Evolutionary conservation across 2,888 invertebrate genomes (phyloP), one percentile per base, ranked within the genome.

Genomic region (Xiphydria camelus): DNA sequence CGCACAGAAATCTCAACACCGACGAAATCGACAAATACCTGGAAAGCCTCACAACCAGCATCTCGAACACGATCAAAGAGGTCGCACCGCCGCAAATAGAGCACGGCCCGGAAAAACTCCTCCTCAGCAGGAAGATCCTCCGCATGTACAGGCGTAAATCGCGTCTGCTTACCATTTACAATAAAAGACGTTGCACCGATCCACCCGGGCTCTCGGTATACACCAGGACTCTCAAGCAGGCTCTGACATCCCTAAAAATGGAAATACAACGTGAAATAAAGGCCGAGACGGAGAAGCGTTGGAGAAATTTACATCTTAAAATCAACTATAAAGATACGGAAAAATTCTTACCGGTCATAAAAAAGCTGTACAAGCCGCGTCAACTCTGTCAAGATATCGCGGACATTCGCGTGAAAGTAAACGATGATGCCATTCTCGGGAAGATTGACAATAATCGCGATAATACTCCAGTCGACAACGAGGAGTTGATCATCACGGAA

Each of bases 291-390:
- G n/a, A n/a, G n/a, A n/a, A n/a, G n/a, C n/a, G n/a, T n/a, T n/a
- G n/a, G n/a, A n/a, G n/a, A n/a, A n/a, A n/a, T n/a, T n/a, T n/a
- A n/a, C n/a, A n/a, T n/a, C n/a, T n/a, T n/a, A 41, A 18, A 4
- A 46, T 46, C 1, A 41, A 36, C 12, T 18, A 23, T 21, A 12
- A 7, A 22, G 7, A 42, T 25, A 18, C 35, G 4, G 26, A 42
- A 10, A 21, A 29, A 7, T 35, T 42, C 23, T 46, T 41, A 4
- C 42, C 37, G 7, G 22, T 35, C 10, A 36, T 46, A 2, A 46
- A 46, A 14, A 41, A 22, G 20, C n/a, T n/a, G 35, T 41, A 29
- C 17, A 31, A 29, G 5, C 35, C 46, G 7, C 41, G 41, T 35
- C 14, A 20, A 9, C 23, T 14, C 20, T 18, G n/a, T 10, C 23